phyloP scores from a whole-genome alignment of 2,113 vertebrate species.

The Ceyx cyanopectus region DNA sequence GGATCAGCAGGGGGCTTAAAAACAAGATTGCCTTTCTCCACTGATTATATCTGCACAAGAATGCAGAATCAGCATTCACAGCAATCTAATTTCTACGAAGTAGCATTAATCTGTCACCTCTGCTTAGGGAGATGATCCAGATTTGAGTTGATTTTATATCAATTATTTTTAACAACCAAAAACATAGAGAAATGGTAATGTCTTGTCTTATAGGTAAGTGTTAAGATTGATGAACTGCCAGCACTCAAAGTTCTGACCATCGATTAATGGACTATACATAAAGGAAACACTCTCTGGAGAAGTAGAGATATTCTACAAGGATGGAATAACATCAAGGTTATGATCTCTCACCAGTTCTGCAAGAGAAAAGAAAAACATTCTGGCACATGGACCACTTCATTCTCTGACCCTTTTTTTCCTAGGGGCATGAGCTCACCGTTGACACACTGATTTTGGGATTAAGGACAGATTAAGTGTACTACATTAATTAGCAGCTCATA shows the following conservation, averaged over 20 bases:
- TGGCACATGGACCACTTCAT: background rate
- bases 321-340: background rate
- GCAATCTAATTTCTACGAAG: too few relatives aligned
- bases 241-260: background rate
- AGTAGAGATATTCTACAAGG: background rate
- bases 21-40: too few relatives aligned
- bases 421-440: background rate
- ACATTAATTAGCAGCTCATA: background rate
- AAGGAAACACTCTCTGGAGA: background rate
- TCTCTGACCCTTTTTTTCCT: background rate
- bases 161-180: slow-evolving; percentile 10
- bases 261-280: background rate
- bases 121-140: background rate
- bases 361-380: background rate
- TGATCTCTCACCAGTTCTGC: background rate
- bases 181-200: background rate
- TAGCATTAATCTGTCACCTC: background rate
- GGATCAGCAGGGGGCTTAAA: too few relatives aligned
- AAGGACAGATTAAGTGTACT: background rate
- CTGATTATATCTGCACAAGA: too few relatives aligned
- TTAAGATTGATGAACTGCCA: background rate
- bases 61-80: too few relatives aligned
- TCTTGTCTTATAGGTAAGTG: background rate
- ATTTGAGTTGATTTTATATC: background rate
- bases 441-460: background rate